phyloP scores from a whole-genome alignment of 35 echinoderm and acorn worm species.

The Holothuria glaberrima region DNA sequence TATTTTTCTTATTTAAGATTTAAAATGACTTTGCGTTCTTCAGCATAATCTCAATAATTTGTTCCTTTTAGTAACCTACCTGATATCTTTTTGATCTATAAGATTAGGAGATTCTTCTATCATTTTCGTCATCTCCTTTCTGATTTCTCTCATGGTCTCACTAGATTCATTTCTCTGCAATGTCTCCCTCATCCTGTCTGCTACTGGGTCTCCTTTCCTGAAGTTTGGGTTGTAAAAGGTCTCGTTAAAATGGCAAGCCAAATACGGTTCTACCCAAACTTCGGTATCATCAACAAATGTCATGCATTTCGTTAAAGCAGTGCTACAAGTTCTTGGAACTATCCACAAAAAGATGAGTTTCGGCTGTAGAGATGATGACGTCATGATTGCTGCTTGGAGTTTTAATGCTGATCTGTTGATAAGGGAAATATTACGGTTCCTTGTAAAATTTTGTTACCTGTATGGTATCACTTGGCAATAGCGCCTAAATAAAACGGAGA shows the following conservation, averaged over 20 bases:
- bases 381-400: too few relatives aligned
- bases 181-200: background rate
- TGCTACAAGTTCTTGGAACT: constrained; percentile 16
- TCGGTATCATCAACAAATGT: constrained; percentile 16
- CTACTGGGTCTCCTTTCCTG: background rate
- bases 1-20: too few relatives aligned
- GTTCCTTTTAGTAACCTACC: background rate
- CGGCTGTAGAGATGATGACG: too few relatives aligned
- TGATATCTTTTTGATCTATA: constrained; percentile 23
- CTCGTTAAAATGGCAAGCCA: constrained; percentile 7
- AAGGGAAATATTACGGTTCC: too few relatives aligned
- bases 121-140: background rate
- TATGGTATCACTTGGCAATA: too few relatives aligned
- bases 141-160: background rate
- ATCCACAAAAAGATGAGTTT: constrained; percentile 15
- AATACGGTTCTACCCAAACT: constrained; percentile 28
- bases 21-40: too few relatives aligned
- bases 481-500: too few relatives aligned
- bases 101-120: background rate
- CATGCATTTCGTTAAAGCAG: constrained; percentile 25
- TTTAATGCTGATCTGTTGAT: too few relatives aligned
- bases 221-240: constrained; percentile 27
- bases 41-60: too few relatives aligned
- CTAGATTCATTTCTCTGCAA: background rate
- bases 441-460: too few relatives aligned